Conservation (phyloP, 2,888 invertebrate genomes). For the Lycocerus yunnanus region DNA sequence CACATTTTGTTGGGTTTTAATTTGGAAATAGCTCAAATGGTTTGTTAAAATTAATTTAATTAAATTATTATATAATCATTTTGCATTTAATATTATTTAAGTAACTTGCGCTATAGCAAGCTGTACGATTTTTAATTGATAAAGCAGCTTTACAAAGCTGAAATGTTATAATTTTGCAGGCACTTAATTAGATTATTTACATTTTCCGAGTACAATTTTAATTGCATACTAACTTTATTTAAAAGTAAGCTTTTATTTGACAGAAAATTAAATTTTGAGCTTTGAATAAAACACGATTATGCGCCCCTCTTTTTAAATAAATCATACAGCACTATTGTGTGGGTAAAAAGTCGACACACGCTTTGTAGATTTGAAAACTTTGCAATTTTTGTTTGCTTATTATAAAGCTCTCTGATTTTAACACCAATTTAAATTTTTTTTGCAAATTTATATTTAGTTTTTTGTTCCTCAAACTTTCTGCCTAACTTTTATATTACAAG, state of each 20-base stretch:
- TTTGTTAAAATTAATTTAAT: background rate
- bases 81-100: background rate
- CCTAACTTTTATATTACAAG: background rate
- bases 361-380: background rate
- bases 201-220: constrained; percentile 20
- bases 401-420: background rate
- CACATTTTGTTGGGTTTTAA: background rate
- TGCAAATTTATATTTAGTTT: background rate
- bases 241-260: constrained; percentile 19
- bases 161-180: constrained; percentile 5
- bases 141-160: background rate
- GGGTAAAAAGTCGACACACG: background rate
- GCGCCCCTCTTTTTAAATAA: constrained; percentile 3
- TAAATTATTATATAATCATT: background rate
- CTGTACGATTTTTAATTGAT: background rate
- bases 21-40: background rate
- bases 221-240: constrained; percentile 16
- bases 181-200: constrained; percentile 19
- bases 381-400: background rate
- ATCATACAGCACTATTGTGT: background rate
- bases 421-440: background rate
- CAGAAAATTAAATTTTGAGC: constrained; percentile 24
- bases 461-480: background rate
- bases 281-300: constrained; percentile 6
- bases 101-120: background rate